A percentile compares a stretch with the other conserved stretches of the same genome.
Evolutionary conservation across 2,113 vertebrate species (phyloP).

Genomic region (Myiopsitta monachus): DNA sequence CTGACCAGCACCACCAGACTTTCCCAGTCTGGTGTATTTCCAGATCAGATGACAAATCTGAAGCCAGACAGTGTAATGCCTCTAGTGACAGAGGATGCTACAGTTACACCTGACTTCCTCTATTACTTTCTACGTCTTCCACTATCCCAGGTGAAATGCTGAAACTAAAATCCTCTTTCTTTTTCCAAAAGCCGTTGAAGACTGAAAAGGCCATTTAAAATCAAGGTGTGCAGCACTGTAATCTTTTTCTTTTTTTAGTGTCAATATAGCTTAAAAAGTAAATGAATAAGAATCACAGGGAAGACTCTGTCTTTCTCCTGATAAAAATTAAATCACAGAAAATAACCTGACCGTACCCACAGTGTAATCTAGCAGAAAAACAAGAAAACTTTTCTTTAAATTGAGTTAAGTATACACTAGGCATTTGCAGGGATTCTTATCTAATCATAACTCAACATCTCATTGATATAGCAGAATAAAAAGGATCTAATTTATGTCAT

Average conservation of each 20-base stretch:
- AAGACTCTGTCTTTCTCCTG: not conserved
- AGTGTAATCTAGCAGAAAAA: not conserved
- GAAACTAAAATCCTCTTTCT: not conserved
- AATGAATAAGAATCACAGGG: not conserved
- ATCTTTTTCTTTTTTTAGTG: not conserved
- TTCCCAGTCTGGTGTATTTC: not conserved
- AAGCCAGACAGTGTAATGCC: not conserved
- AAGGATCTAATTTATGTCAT: not conserved
- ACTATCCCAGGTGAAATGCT: not conserved
- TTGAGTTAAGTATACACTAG: not conserved
- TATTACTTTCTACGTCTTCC: not conserved
- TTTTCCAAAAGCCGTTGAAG: not conserved
- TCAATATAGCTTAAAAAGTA: not conserved
- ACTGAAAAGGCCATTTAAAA: not conserved
- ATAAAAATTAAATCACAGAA: not conserved
- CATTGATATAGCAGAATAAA: not conserved
- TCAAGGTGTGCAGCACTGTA: not conserved
- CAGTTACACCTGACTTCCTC: not conserved
- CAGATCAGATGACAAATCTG: not conserved
- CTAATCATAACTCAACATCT: not conserved
- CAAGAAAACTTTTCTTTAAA: not conserved
- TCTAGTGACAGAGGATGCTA: not conserved
- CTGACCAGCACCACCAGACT: slow-evolving; percentile 3
- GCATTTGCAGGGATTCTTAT: not conserved
- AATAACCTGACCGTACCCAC: not conserved